phyloP scores from a whole-genome alignment of 2,797 vertebrate species.

The Syndactyla subalaris region DNA sequence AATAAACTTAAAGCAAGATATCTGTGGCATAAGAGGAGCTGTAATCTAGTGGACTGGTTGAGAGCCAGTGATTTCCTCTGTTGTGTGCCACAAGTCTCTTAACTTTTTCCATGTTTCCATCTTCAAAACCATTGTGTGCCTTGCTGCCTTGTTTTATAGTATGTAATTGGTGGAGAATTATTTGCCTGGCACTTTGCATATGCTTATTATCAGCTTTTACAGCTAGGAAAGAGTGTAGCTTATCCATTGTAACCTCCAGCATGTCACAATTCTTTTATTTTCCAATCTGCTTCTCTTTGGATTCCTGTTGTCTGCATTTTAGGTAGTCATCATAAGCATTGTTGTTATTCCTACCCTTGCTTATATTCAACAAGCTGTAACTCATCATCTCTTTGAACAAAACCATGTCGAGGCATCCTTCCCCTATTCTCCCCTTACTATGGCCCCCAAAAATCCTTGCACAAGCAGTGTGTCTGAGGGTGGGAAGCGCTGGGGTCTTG shows the following conservation, averaged over 20 bases:
- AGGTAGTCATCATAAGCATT: fast-evolving
- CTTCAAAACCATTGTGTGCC: neutral
- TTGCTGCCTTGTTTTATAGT: neutral
- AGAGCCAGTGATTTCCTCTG: neutral
- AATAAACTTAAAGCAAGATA: neutral
- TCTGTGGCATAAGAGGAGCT: neutral
- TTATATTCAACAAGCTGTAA: neutral
- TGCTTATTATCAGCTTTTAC: neutral
- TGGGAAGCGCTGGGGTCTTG: neutral
- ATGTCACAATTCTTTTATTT: neutral
- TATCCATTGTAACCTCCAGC: neutral
- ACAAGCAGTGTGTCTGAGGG: neutral
- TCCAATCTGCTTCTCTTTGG: neutral
- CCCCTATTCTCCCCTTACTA: neutral
- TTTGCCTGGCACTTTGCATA: neutral
- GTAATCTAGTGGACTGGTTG: neutral
- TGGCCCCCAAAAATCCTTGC: neutral
- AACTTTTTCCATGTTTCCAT: neutral
- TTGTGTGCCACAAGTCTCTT: neutral
- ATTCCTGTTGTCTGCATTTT: neutral
- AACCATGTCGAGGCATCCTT: neutral
- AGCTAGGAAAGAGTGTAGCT: neutral
- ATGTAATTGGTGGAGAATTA: neutral
- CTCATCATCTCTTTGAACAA: neutral
- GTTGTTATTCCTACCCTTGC: neutral